Evolutionary conservation across 2,797 vertebrate species (phyloP).

Genomic region (Dermochelys coriacea): DNA sequence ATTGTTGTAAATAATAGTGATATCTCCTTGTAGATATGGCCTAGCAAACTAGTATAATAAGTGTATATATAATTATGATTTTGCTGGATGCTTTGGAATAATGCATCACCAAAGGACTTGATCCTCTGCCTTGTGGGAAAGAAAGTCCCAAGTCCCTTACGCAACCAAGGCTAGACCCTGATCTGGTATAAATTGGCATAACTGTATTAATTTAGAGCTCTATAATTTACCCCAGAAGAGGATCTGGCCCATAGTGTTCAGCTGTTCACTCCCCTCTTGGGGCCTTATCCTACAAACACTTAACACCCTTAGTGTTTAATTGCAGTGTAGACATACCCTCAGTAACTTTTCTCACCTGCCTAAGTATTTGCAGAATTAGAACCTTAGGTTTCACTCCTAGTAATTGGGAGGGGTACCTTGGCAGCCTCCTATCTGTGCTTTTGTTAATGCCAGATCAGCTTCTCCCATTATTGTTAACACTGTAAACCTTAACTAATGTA

Average conservation of each 20-base stretch:
- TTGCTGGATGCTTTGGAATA: background rate
- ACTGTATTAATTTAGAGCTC: background rate
- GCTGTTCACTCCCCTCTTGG: background rate
- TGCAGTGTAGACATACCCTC: too few species aligned
- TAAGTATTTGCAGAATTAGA: background rate
- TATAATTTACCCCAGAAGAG: background rate
- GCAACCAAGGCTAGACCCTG: background rate
- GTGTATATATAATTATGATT: rapidly evolving
- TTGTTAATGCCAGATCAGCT: background rate
- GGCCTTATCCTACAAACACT: background rate
- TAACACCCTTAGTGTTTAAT: background rate
- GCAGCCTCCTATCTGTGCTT: background rate
- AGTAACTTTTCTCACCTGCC: background rate
- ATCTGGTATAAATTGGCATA: background rate
- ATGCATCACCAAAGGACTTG: background rate
- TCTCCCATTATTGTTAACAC: background rate
- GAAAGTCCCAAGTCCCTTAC: background rate
- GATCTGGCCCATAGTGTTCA: background rate
- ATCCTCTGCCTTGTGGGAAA: background rate
- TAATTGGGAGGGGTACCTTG: too few species aligned
- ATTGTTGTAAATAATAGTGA: background rate
- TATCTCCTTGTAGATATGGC: background rate
- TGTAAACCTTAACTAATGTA: background rate
- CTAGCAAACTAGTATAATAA: background rate
- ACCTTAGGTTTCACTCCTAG: background rate